These are phyloP conservation scores for Lasioglossum oenotherae DNA, from an alignment of 2,888 invertebrate species.

Conservation along the genomic window DNA sequence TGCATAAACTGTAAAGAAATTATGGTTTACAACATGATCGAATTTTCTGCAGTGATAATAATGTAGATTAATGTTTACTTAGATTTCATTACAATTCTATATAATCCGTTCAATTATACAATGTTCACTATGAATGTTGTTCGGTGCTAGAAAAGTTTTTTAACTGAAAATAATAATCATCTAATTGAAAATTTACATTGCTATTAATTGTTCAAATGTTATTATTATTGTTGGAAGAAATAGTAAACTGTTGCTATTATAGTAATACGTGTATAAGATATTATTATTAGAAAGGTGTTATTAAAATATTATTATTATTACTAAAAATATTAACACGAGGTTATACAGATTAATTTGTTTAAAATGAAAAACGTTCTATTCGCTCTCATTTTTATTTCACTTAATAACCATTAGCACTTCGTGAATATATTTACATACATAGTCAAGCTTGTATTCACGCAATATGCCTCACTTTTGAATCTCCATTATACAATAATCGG, in stretches of 20 bases:
- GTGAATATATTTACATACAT: not conserved
- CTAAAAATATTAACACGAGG: not conserved
- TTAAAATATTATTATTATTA: not conserved
- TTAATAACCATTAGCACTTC: not conserved
- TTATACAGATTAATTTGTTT: not conserved
- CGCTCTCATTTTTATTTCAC: not conserved
- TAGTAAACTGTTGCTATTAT: not conserved
- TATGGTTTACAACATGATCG: not conserved
- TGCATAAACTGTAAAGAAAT: not conserved
- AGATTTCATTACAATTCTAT: not conserved
- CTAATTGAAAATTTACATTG: not conserved
- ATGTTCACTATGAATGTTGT: not conserved
- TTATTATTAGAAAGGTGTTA: not conserved
- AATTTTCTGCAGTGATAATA: not conserved
- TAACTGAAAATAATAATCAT: not conserved
- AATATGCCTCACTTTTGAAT: not conserved
- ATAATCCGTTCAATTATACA: not conserved
- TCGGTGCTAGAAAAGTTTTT: not conserved
- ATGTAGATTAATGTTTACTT: not conserved
- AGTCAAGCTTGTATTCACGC: not conserved
- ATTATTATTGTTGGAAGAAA: not conserved
- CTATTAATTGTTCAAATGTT: not conserved
- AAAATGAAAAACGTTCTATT: not conserved
- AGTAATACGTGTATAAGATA: not conserved
- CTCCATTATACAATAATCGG: constrained; percentile 9